Evolutionary conservation across 2,113 vertebrate species (phyloP).

Genomic region (Spermophilus dauricus): DNA sequence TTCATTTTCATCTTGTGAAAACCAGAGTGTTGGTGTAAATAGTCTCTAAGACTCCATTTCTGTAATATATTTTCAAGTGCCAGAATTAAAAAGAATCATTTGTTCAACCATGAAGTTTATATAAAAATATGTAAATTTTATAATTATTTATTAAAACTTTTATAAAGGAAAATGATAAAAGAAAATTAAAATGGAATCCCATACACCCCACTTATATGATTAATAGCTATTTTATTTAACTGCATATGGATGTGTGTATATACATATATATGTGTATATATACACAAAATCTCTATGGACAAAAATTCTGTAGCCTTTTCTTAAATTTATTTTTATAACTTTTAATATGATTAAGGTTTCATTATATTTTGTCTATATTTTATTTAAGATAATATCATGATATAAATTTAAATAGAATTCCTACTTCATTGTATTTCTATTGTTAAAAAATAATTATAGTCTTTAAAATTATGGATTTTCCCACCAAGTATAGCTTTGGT

Average conservation of each 20-base stretch:
- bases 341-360: neutral
- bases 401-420: constrained; percentile 3
- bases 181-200: neutral
- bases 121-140: neutral
- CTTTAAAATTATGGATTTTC: constrained; percentile 11
- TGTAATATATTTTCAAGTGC: neutral
- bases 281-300: too few species aligned
- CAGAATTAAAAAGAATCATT: neutral
- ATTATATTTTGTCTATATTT: neutral
- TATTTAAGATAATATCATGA: constrained; percentile 6
- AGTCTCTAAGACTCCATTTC: neutral
- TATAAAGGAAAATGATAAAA: neutral
- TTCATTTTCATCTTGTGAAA: neutral
- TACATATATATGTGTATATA: too few species aligned
- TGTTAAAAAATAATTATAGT: neutral
- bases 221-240: neutral
- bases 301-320: neutral
- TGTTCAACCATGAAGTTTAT: neutral
- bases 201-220: neutral
- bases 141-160: neutral
- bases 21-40: neutral
- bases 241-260: neutral
- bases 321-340: neutral
- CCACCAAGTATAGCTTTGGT: neutral
- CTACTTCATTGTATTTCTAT: neutral